A percentile compares a stretch with the other conserved stretches of the same genome.
Conservation (phyloP, 2,113 vertebrate genomes). For the Tachysurus fulvidraco region DNA sequence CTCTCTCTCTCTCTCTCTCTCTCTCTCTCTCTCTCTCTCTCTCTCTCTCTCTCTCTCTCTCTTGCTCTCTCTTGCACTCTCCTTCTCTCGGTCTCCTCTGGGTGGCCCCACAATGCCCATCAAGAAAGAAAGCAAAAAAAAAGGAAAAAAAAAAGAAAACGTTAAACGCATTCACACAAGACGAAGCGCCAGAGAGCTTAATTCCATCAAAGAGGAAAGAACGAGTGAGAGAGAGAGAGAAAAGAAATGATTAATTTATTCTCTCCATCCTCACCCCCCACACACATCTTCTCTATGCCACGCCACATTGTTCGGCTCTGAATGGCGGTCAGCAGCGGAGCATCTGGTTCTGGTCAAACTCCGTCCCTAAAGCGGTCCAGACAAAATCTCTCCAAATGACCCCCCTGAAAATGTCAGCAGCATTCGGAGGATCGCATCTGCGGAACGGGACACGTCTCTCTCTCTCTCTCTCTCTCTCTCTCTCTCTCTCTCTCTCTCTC, state of each 20-base stretch:
- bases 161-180: conserved; percentile 89
- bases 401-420: conserved; percentile 43
- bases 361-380: conserved; percentile 55
- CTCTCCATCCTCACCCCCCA: conserved; percentile 73
- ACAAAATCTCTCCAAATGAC: conserved; percentile 45
- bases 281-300: conserved; percentile 53
- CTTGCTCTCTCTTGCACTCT: conserved; percentile 75
- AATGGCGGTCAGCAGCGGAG: conserved; percentile 93
- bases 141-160: conserved; percentile 68
- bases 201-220: conserved; percentile 95
- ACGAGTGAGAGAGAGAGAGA: conserved; percentile 75
- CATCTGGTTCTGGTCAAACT: conserved; percentile 83
- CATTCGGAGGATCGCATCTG: conserved; percentile 38
- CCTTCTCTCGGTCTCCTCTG: conserved; percentile 94
- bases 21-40: conserved; percentile 38
- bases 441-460: conserved; percentile 57
- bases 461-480: conserved; percentile 21
- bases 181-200: conserved; percentile 89
- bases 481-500: conserved; percentile 53
- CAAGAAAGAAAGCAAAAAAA: conserved; percentile 60
- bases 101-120: conserved; percentile 92
- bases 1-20: conserved; percentile 67
- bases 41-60: conserved; percentile 63
- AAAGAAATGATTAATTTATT: conserved; percentile 96
- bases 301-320: conserved; percentile 59